phyloP scores from a whole-genome alignment of 64 coral and sea anemone species.

The Montipora efflorescens region DNA sequence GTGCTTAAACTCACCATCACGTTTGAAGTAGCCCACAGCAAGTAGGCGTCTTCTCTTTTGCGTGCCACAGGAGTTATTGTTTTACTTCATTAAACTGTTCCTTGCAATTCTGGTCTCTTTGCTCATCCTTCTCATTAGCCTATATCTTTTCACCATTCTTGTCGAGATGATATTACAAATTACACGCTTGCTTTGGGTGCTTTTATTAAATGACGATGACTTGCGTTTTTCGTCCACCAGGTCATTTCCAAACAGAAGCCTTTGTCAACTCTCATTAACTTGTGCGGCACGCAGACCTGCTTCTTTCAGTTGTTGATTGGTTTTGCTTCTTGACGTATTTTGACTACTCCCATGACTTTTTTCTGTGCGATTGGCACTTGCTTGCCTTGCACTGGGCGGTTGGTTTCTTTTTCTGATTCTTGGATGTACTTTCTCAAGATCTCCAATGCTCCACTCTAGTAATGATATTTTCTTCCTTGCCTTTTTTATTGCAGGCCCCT shows the following conservation, averaged over 20 bases:
- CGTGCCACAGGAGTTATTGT: slow-evolving; percentile 26
- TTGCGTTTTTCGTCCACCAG: slow-evolving; percentile 21
- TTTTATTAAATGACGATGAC: slow-evolving; percentile 24
- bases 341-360: slow-evolving; percentile 2
- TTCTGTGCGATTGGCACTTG: not conserved
- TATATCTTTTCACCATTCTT: slow-evolving; percentile 58
- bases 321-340: slow-evolving; percentile 55
- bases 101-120: slow-evolving; percentile 40
- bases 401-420: slow-evolving; percentile 57
- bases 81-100: slow-evolving; percentile 35
- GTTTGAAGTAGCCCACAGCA: slow-evolving; percentile 52
- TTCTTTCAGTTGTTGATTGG: slow-evolving; percentile 54
- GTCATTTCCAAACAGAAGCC: slow-evolving; percentile 35
- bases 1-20: slow-evolving; percentile 25
- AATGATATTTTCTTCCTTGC: slow-evolving; percentile 50
- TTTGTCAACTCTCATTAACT: slow-evolving; percentile 41
- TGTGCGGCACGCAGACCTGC: slow-evolving; percentile 34
- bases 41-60: slow-evolving; percentile 22
- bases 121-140: slow-evolving; percentile 30
- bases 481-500: slow-evolving; percentile 28
- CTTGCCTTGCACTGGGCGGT: slow-evolving; percentile 31
- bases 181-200: slow-evolving; percentile 26
- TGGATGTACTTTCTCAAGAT: slow-evolving; percentile 54
- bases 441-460: slow-evolving; percentile 20
- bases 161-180: slow-evolving; percentile 52